Evolutionary conservation across 2,113 vertebrate species (phyloP), one percentile per base, ranked within the genome.

Genomic region (Perognathus longimembris): DNA sequence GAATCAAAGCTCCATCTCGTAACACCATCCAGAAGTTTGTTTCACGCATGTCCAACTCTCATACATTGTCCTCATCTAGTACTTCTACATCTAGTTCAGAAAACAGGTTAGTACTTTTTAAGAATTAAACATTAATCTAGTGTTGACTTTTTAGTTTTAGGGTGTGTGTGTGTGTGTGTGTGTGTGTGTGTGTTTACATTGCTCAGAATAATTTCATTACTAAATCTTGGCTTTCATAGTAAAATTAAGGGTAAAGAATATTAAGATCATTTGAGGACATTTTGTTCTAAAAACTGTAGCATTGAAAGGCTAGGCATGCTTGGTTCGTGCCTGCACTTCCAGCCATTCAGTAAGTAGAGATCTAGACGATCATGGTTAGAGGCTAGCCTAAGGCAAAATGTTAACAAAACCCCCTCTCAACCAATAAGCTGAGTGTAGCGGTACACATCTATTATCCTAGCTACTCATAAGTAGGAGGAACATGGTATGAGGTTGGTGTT

Each of bases 11-110:
- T 91, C 99, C 99, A 95, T 99, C 99, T 94, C 98, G 99, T 97
- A 99, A 97, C 97, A 99, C 99, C 98, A 99, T 99, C 98, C 98
- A 99, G 98, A 99, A 99, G 98, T 99, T 99, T 97, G 99, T 99
- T 79, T 99, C 99, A 90, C 98, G 99, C 97, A 99, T 99, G 98
- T 99, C 99, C 93, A 99, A 98, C 96, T 98, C 99, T 80, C 99
- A 99, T 97, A 98, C 98, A 93, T 97, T 98, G 95, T 98, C 98
- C 95, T 98, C 98, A 92, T 98, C 98, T 97, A 99, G 98, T 97
- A 98, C 98, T 87, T 98, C 99, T 91, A 98, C 98, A 94, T 98
- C 98, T 98, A 99, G 98, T 97, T 98, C 98, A 95, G 99, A 99
- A 97, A 98, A 98, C 98, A 99, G 99, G 99, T 99, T 94, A 95